These are phyloP conservation scores for Zhuqinia jingwanae DNA, from an alignment of 2,888 invertebrate species.

Conservation along the genomic window DNA sequence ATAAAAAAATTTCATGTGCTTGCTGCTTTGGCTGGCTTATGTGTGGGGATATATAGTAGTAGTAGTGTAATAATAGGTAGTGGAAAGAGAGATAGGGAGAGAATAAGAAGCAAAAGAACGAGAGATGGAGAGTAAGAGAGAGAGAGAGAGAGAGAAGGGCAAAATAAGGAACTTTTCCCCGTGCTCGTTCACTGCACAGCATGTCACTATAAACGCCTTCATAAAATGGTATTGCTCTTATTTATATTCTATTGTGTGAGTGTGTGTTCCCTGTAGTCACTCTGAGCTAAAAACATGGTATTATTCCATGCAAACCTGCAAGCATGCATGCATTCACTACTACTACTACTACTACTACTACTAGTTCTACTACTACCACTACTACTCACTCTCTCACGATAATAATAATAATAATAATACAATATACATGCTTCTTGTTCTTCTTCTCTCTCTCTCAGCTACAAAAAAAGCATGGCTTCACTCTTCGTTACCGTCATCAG, in stretches of 20 bases:
- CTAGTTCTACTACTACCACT: no score
- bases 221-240: constrained; percentile 29
- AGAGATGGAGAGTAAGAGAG: not conserved
- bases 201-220: constrained; percentile 44
- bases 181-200: constrained; percentile 40
- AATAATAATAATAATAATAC: no score
- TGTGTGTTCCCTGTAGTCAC: not conserved
- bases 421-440: no score
- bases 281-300: constrained; percentile 35
- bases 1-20: no score
- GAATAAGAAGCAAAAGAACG: not conserved
- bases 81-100: constrained; percentile 25
- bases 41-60: not conserved
- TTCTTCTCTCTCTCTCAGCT: not conserved
- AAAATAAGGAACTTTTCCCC: constrained; percentile 52
- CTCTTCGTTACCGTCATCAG: constrained; percentile 35
- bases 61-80: constrained; percentile 14
- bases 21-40: not conserved
- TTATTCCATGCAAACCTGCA: not conserved
- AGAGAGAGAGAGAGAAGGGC: constrained; percentile 43
- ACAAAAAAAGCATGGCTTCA: constrained; percentile 52
- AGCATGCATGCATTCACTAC: constrained; percentile 6
- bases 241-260: constrained; percentile 13
- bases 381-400: no score
- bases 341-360: no score